Percentiles rank a stretch among this genome's conserved stretches.
phyloP scores from a whole-genome alignment of 2,113 vertebrate species.

The Oryzias melastigma region DNA sequence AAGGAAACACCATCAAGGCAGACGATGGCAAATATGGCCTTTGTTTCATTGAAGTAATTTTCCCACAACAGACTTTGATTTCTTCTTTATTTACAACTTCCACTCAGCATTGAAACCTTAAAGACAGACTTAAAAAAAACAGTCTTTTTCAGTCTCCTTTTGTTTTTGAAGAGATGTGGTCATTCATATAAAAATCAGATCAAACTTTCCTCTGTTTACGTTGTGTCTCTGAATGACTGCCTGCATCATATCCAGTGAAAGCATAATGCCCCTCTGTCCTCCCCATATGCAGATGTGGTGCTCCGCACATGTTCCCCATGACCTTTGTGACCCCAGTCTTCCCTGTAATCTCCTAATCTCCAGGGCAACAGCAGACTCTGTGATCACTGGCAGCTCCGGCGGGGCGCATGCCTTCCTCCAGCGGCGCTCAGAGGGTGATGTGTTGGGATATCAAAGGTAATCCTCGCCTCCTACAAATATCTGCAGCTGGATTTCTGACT shows the following conservation, averaged over 20 bases:
- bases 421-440: slow-evolving; percentile 24
- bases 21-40: too few relatives aligned
- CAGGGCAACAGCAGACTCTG: slow-evolving; percentile 59
- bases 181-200: too few relatives aligned
- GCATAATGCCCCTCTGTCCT: slow-evolving; percentile 48
- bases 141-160: too few relatives aligned
- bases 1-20: too few relatives aligned
- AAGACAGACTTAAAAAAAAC: too few relatives aligned
- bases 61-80: too few relatives aligned
- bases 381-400: slow-evolving; percentile 61
- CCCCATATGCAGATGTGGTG: slow-evolving; percentile 6
- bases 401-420: slow-evolving; percentile 48
- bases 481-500: slow-evolving; percentile 36
- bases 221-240: slow-evolving; percentile 5
- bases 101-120: too few relatives aligned
- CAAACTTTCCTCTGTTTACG: too few relatives aligned
- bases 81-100: too few relatives aligned
- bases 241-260: slow-evolving; percentile 51
- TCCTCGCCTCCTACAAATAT: slow-evolving; percentile 52
- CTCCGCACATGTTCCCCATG: slow-evolving; percentile 31
- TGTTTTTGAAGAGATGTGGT: too few relatives aligned
- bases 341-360: slow-evolving; percentile 66
- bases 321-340: slow-evolving; percentile 45
- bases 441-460: slow-evolving; percentile 58
- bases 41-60: too few relatives aligned